Conservation (phyloP, 2,888 invertebrate species). For the Zygothrica quintamaculata region DNA sequence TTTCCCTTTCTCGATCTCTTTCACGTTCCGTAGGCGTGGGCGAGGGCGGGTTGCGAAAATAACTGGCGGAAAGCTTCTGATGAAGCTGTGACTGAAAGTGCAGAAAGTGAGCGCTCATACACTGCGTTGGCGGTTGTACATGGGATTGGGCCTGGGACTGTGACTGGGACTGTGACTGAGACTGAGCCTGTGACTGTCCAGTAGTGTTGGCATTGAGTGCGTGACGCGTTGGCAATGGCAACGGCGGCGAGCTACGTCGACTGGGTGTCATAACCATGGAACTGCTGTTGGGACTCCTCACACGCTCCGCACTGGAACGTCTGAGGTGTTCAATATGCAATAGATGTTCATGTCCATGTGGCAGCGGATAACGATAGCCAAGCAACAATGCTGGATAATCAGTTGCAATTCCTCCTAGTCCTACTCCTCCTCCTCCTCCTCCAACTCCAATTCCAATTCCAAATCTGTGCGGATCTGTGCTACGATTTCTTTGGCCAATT, state of each 20-base stretch:
- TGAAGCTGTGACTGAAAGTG: conserved; percentile 84
- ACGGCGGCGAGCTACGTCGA: conserved; percentile 88
- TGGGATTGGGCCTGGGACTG: conserved; percentile 10
- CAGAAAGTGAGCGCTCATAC: conserved; percentile 84
- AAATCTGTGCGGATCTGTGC: conserved; percentile 25
- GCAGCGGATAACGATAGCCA: conserved; percentile 60
- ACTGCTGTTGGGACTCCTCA: conserved; percentile 40
- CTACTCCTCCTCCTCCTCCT: conserved; percentile 6
- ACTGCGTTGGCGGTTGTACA: conserved; percentile 76
- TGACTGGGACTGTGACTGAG: conserved; percentile 80
- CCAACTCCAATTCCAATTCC: not conserved
- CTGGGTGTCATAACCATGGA: conserved; percentile 88
- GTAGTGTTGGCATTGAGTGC: conserved; percentile 1
- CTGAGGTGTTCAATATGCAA: conserved; percentile 32
- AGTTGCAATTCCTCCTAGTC: conserved; percentile 8
- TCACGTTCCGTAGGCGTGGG: conserved; percentile 55
- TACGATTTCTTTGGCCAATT: conserved; percentile 15
- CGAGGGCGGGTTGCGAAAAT: conserved; percentile 82
- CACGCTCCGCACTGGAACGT: conserved; percentile 35
- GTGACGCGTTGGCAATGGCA: conserved; percentile 37
- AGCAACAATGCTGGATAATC: conserved; percentile 54
- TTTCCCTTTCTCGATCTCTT: not conserved
- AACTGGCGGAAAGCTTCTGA: conserved; percentile 83
- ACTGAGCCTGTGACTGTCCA: conserved; percentile 63
- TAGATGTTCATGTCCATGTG: conserved; percentile 70